Conservation (phyloP, 2,113 vertebrate genomes). For the Campylomormyrus numenius region DNA sequence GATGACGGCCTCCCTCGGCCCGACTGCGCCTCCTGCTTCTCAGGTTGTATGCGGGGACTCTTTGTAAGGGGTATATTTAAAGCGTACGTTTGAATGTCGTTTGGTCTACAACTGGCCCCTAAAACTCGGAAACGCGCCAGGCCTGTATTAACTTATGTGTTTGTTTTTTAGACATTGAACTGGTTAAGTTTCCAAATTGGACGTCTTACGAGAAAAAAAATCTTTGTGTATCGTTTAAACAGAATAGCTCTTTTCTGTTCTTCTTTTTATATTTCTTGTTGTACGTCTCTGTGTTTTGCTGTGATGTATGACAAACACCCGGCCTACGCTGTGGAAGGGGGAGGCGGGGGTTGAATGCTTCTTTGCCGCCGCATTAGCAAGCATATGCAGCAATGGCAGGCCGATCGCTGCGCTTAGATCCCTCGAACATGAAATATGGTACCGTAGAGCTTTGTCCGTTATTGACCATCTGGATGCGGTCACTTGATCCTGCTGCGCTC, state of each 20-base stretch:
- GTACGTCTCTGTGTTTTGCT: neutral
- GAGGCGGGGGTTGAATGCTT: neutral
- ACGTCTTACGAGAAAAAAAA: neutral
- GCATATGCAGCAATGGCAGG: neutral
- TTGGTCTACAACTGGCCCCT: neutral
- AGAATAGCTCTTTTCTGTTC: neutral
- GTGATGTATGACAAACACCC: neutral
- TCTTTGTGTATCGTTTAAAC: neutral
- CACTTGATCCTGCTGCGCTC: conserved; percentile 59
- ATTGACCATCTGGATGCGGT: conserved; percentile 65
- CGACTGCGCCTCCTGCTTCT: neutral
- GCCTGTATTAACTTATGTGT: neutral
- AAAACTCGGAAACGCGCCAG: neutral
- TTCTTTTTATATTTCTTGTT: neutral
- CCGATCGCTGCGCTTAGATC: conserved; percentile 19
- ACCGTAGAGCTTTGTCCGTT: conserved; percentile 42
- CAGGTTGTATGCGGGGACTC: conserved; percentile 47
- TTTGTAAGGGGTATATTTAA: neutral
- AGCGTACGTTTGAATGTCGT: neutral
- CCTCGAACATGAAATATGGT: conserved; percentile 40
- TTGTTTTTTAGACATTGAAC: neutral
- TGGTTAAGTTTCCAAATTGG: neutral
- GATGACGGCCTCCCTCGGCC: neutral
- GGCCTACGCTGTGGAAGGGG: neutral
- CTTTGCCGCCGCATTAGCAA: neutral